Evolutionary conservation across 1,140 invertebrate genomes (phyloP), one percentile per base, ranked within the genome.

Genomic region (Nephila pilipes): DNA sequence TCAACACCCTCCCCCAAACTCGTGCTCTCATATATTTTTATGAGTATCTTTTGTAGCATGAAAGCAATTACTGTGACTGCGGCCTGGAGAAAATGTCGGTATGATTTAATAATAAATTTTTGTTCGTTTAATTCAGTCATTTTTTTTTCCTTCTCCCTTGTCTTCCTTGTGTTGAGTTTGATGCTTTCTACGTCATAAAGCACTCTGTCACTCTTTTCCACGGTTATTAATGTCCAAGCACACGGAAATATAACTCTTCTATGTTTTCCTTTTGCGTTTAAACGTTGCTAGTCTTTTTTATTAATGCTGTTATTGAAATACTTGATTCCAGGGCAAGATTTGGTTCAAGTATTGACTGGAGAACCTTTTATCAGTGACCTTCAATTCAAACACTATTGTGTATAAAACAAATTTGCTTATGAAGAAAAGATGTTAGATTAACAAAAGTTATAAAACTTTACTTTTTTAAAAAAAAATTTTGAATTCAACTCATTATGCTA

Each of bases 91-190:
- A 89, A 89, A 89, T 89, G 69, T 89, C 87, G 63, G 65, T 46
- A 89, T 89, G 87, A 89, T 89, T 89, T 89, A 89, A 89, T 89
- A 89, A 89, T 89, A 65, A 89, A 79, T 89, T 89, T 58, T 65
- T 46, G 38, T 87, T 65, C 55, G 38, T 87, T 69, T 88, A 36
- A 25, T 88, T 46, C 32, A 36, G 22, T 3, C 20, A 4, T 88
- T 88, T 69, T 65, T 36, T 25, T 55, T 29, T 0, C 14, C 8
- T 55, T 29, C 22, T n/a, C 58, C 8, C 29, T 32, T 20, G 29
- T 85, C 29, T 29, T 32, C 60, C n/a, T 25, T 29, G n/a, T 29
- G 18, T 36, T 58, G 54, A n/a, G 22, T 65, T 65, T 65, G 63
- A 60, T 85, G 25, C n/a, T 55, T 18, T 6, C 69, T 18, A 5